phyloP scores from a whole-genome alignment of 2,113 vertebrate species.

The Camelus dromedarius region DNA sequence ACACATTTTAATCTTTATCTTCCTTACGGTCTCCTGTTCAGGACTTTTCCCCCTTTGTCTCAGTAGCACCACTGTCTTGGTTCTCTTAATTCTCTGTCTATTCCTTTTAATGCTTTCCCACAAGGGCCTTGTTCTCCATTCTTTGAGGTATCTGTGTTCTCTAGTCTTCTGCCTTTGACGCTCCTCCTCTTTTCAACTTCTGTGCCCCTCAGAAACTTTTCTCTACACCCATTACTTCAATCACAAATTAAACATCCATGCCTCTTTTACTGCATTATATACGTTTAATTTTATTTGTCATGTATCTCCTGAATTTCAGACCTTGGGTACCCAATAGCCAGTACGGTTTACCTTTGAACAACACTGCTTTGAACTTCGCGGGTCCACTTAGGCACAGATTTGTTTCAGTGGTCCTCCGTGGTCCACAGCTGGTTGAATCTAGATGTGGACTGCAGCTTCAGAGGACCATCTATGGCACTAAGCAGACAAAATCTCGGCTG shows the following conservation, averaged over 20 bases:
- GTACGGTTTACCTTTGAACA: background rate
- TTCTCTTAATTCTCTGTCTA: background rate
- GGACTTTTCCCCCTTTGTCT: background rate
- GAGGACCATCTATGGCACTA: background rate
- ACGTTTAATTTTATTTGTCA: background rate
- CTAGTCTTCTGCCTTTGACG: background rate
- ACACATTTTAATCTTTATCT: background rate
- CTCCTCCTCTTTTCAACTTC: background rate
- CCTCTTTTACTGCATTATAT: background rate
- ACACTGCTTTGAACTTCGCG: background rate
- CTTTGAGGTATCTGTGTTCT: background rate
- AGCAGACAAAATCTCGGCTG: background rate
- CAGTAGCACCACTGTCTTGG: background rate
- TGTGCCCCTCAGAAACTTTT: background rate
- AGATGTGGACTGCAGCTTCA: background rate
- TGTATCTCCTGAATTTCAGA: background rate
- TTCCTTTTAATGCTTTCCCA: background rate
- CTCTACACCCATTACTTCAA: background rate
- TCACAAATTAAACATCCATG: background rate
- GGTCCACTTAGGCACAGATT: background rate
- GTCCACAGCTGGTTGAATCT: background rate
- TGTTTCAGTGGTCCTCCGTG: background rate
- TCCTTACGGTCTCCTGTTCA: background rate
- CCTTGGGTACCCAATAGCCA: background rate
- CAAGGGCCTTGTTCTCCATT: background rate